Evolutionary conservation across 1,140 invertebrate genomes (phyloP).

Genomic region (Trichogramma pretiosum): DNA sequence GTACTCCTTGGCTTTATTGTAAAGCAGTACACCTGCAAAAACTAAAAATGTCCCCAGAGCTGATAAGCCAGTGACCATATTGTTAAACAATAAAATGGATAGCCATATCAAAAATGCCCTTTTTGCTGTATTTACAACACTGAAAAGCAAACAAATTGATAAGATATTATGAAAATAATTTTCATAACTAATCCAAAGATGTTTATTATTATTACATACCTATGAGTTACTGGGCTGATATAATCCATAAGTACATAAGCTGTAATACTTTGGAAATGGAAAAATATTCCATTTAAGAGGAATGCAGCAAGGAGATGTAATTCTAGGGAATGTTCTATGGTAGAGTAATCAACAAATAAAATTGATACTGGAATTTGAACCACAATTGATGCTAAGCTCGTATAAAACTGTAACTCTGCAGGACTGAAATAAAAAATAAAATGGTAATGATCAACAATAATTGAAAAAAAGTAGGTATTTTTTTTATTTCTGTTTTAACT

Average conservation of each 20-base stretch:
- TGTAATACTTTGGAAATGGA: conserved; percentile 81
- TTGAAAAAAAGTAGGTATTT: conserved; percentile 4
- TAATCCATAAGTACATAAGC: conserved; percentile 81
- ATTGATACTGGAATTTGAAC: conserved; percentile 69
- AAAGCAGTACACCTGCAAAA: conserved; percentile 68
- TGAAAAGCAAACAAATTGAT: conserved; percentile 32
- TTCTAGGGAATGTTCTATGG: conserved; percentile 45
- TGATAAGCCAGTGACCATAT: conserved; percentile 68
- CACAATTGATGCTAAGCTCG: conserved; percentile 68
- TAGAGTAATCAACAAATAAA: conserved; percentile 57
- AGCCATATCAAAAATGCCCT: conserved; percentile 76
- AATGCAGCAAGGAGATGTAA: conserved; percentile 53
- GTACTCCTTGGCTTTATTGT: conserved; percentile 63
- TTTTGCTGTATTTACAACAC: conserved; percentile 80
- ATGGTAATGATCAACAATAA: neutral
- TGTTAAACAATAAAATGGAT: conserved; percentile 72
- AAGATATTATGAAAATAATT: neutral
- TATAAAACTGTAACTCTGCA: conserved; percentile 79
- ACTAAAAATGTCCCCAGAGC: conserved; percentile 67
- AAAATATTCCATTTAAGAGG: conserved; percentile 71
- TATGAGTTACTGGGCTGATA: conserved; percentile 79
- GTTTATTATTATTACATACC: conserved; percentile 45
- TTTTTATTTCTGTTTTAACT: conserved; percentile 39
- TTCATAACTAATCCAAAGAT: conserved; percentile 1
- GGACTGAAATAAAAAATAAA: conserved; percentile 50